Evolutionary conservation across 2,797 vertebrate species (phyloP).

Genomic region (Dendrocincla tyrannina): DNA sequence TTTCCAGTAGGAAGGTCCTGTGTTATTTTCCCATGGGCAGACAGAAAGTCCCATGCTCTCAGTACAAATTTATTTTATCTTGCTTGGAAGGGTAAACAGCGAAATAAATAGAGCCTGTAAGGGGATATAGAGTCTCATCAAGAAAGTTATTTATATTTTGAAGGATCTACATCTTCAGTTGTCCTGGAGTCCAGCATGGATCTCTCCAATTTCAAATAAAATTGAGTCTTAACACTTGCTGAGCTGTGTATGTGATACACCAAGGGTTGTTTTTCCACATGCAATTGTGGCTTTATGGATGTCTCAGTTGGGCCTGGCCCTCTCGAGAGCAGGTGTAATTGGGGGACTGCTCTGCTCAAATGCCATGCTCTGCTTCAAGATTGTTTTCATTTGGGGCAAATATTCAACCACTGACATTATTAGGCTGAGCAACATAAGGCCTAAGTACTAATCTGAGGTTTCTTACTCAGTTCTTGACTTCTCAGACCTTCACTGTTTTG

Average conservation of each 20-base stretch:
- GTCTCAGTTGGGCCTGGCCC: neutral
- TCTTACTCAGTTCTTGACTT: slow-evolving; percentile 58
- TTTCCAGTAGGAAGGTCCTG: neutral
- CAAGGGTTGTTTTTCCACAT: neutral
- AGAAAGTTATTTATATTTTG: neutral
- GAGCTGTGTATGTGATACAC: neutral
- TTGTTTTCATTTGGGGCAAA: neutral
- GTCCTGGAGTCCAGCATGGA: neutral
- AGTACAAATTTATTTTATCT: neutral
- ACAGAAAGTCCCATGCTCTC: neutral
- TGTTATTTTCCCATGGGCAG: neutral
- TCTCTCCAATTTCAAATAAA: neutral
- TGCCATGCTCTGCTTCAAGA: neutral
- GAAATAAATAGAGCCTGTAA: neutral
- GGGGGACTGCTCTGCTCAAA: neutral
- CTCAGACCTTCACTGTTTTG: slow-evolving; percentile 65
- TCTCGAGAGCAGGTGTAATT: neutral
- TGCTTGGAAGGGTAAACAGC: neutral
- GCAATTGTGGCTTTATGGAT: neutral
- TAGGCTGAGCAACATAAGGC: slow-evolving; percentile 34
- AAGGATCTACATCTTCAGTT: neutral
- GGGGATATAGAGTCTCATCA: neutral
- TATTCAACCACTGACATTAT: slow-evolving; percentile 5
- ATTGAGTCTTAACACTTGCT: neutral
- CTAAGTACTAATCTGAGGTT: slow-evolving; percentile 51